These are phyloP conservation scores for Heliconius hortense DNA, from an alignment of 2,888 invertebrate species.

Conservation along the genomic window DNA sequence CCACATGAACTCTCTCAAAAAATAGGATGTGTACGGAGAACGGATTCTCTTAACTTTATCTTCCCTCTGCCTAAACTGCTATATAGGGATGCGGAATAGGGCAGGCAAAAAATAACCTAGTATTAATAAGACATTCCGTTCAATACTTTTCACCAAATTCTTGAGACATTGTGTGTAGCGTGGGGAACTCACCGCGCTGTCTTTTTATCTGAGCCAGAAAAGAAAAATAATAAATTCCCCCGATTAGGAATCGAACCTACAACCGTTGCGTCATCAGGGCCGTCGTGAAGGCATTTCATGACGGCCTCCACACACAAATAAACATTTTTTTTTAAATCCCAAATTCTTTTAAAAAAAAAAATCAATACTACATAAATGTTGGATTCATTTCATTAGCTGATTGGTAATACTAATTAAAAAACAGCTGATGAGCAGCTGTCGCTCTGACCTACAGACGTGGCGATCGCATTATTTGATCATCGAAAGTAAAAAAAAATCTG, in stretches of 20 bases:
- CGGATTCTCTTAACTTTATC: too few relatives aligned
- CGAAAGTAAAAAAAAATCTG: slow-evolving; percentile 38
- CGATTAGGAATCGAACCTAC: not conserved
- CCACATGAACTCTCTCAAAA: too few relatives aligned
- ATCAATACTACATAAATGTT: slow-evolving; percentile 21
- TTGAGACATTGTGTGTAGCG: not conserved
- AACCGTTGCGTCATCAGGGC: too few relatives aligned
- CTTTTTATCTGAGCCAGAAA: not conserved
- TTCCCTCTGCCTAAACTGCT: too few relatives aligned
- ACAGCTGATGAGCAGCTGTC: slow-evolving; percentile 43
- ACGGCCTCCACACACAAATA: not conserved
- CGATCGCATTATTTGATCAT: slow-evolving; percentile 36
- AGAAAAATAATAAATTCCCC: not conserved
- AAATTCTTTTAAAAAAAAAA: not conserved
- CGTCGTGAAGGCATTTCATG: not conserved
- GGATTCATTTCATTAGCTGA: slow-evolving; percentile 36
- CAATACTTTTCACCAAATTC: not conserved
- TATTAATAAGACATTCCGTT: not conserved
- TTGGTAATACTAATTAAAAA: slow-evolving; percentile 31
- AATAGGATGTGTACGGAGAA: too few relatives aligned
- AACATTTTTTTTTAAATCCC: not conserved
- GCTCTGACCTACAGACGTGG: slow-evolving; percentile 41
- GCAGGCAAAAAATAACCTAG: not conserved
- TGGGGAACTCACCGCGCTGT: not conserved
- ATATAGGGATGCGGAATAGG: too few relatives aligned